These are phyloP conservation scores for Drosophila borealis DNA, from an alignment of 2,888 invertebrate species.

Conservation along the genomic window DNA sequence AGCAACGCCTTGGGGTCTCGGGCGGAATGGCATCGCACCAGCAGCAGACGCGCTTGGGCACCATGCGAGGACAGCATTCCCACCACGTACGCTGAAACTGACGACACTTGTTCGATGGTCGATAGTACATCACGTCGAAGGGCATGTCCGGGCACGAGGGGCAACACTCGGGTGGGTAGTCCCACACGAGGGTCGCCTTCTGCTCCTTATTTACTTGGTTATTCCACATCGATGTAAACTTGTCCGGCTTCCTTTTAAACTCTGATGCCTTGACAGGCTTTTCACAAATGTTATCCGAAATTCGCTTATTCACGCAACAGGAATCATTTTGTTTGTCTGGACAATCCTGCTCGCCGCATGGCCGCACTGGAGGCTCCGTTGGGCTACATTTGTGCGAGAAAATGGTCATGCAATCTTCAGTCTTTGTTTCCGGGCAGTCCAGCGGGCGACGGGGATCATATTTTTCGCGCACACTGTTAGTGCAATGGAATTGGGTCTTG, in stretches of 20 bases:
- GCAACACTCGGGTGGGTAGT: slow-evolving; percentile 50
- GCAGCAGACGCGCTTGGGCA: slow-evolving; percentile 43
- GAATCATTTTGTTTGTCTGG: neutral
- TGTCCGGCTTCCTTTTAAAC: neutral
- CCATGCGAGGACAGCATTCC: slow-evolving; percentile 56
- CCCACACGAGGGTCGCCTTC: neutral
- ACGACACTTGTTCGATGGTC: slow-evolving; percentile 49
- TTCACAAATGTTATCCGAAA: slow-evolving; percentile 1
- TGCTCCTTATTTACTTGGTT: neutral
- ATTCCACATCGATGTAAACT: slow-evolving; percentile 52
- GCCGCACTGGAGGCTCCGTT: slow-evolving; percentile 14
- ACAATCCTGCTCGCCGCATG: slow-evolving; percentile 31
- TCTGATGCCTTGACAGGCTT: neutral
- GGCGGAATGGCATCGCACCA: slow-evolving; percentile 50
- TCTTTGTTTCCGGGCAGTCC: neutral
- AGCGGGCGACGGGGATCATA: fast-evolving
- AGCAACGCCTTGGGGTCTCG: slow-evolving; percentile 23
- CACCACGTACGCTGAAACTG: slow-evolving; percentile 67
- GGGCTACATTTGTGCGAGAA: slow-evolving; percentile 12
- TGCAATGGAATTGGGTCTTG: neutral
- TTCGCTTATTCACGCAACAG: slow-evolving; percentile 3
- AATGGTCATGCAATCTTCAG: neutral
- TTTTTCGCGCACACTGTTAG: neutral
- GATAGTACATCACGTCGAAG: slow-evolving; percentile 61
- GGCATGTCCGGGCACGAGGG: slow-evolving; percentile 36